These are phyloP conservation scores for Zaprionus taronus DNA, from an alignment of 1,140 invertebrate genomes.

Conservation along the genomic window DNA sequence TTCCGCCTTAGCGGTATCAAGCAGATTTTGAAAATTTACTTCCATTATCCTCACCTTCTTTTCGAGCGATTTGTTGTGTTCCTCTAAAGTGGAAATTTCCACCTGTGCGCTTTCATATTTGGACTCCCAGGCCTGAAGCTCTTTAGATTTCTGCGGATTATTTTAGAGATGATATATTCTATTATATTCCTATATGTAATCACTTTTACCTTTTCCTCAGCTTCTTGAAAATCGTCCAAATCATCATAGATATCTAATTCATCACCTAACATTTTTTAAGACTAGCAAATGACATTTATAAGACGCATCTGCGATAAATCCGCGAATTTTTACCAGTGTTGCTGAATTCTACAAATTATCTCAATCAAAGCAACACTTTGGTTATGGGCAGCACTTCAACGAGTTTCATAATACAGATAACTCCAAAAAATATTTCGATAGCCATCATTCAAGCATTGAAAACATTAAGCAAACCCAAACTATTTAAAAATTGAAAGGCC, in stretches of 20 bases:
- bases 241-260: conserved; percentile 79
- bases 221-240: conserved; percentile 74
- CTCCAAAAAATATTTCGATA: neutral
- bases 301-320: conserved; percentile 28
- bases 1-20: conserved; percentile 73
- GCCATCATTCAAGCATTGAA: neutral
- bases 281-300: neutral
- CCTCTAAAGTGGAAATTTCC: conserved; percentile 52
- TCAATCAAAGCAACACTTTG: conserved; percentile 14
- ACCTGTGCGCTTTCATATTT: conserved; percentile 50
- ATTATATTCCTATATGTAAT: too few species aligned
- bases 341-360: neutral
- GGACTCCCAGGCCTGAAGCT: conserved; percentile 56
- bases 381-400: conserved; percentile 38
- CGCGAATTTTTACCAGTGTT: conserved; percentile 41
- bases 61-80: conserved; percentile 53
- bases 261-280: conserved; percentile 49
- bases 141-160: conserved; percentile 70
- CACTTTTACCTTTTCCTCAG: conserved; percentile 60
- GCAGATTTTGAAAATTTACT: conserved; percentile 70
- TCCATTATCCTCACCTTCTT: conserved; percentile 75
- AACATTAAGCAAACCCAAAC: neutral
- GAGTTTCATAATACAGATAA: conserved; percentile 5
- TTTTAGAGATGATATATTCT: neutral
- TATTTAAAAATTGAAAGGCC: neutral